These are phyloP conservation scores for Sinocyclocheilus grahami DNA, from an alignment of 2,113 vertebrate genomes.

Conservation along the genomic window DNA sequence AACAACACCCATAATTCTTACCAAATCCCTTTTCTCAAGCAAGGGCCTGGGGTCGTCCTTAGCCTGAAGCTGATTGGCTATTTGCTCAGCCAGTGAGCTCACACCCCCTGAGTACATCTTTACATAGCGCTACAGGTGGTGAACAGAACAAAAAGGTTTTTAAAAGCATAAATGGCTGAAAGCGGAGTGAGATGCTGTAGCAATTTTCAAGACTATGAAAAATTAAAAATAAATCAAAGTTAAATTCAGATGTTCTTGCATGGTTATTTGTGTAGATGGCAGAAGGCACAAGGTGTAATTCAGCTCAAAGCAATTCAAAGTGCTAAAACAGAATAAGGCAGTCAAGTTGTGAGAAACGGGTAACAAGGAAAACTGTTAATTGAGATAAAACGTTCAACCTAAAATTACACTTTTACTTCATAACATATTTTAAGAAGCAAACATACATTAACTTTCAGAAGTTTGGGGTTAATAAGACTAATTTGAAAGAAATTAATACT, in stretches of 20 bases:
- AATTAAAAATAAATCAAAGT: neutral
- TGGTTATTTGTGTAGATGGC: neutral
- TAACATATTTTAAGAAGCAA: too few species aligned
- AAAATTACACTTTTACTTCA: neutral
- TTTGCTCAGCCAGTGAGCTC: constrained; percentile 94
- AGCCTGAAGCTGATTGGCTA: constrained; percentile 95
- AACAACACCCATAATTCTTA: constrained; percentile 75
- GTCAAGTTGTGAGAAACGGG: neutral
- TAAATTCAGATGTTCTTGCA: neutral
- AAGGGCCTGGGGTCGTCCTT: constrained; percentile 85
- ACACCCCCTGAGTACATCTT: constrained; percentile 97
- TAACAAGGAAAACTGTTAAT: neutral
- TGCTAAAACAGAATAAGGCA: neutral
- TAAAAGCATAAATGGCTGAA: neutral
- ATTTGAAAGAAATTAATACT: too few species aligned
- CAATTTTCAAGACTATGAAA: neutral
- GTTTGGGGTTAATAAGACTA: neutral
- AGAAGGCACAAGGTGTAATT: neutral
- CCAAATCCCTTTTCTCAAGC: constrained; percentile 93
- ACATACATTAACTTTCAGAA: neutral
- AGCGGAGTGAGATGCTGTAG: neutral
- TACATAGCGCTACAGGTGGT: constrained; percentile 85
- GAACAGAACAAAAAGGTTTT: constrained; percentile 10
- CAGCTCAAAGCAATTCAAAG: neutral
- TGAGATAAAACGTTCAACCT: neutral